Evolutionary conservation across 2,888 invertebrate species (phyloP).

Genomic region (Proisotoma minuta): DNA sequence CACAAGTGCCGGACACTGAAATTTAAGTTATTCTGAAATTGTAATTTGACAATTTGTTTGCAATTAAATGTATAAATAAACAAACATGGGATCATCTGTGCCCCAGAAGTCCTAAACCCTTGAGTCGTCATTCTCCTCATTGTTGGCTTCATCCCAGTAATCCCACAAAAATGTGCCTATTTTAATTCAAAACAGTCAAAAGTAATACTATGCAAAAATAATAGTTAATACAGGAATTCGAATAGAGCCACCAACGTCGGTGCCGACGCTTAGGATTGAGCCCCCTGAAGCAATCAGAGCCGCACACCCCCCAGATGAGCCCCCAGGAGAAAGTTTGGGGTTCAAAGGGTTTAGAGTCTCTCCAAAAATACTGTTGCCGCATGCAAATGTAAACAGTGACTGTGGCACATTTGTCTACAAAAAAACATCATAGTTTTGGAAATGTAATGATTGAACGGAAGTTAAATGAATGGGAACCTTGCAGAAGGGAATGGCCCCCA

Average conservation of each 20-base stretch:
- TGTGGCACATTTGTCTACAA: slow-evolving; percentile 53
- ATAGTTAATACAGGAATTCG: too few species aligned
- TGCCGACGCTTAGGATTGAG: slow-evolving; percentile 52
- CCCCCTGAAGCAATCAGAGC: slow-evolving; percentile 52
- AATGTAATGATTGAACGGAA: too few species aligned
- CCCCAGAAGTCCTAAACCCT: neutral
- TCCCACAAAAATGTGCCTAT: slow-evolving; percentile 51
- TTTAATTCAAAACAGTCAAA: too few species aligned
- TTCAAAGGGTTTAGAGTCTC: slow-evolving; percentile 52
- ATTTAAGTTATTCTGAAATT: neutral
- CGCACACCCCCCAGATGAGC: slow-evolving; percentile 54
- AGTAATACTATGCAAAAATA: too few species aligned
- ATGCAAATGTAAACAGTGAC: slow-evolving; percentile 40
- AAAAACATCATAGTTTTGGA: too few species aligned
- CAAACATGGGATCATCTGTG: neutral
- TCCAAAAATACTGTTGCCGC: slow-evolving; percentile 52
- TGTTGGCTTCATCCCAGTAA: slow-evolving; percentile 26
- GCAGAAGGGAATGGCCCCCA: slow-evolving; percentile 35
- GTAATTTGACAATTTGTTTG: neutral
- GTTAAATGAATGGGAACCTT: too few species aligned
- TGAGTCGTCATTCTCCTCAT: slow-evolving; percentile 20
- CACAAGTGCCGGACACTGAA: slow-evolving; percentile 48
- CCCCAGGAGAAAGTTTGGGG: slow-evolving; percentile 51
- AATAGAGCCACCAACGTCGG: slow-evolving; percentile 54
- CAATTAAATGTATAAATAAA: neutral